Conservation (phyloP, 2,797 vertebrate species). For the Poeciliopsis presidionis region DNA sequence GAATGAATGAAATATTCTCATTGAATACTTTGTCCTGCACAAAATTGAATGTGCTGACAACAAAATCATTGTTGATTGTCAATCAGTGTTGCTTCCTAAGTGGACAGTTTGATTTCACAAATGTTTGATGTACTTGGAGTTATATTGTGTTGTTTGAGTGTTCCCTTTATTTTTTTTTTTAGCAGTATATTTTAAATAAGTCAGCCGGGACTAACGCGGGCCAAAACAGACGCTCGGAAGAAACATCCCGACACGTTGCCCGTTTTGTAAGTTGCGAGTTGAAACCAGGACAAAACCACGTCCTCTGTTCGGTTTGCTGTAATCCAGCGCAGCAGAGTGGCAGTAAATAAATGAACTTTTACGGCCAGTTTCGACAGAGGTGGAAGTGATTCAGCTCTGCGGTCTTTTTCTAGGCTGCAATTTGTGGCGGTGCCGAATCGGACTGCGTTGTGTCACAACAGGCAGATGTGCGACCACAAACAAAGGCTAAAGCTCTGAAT, state of each 20-base stretch:
- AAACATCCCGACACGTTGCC: not conserved
- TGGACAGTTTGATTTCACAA: no score
- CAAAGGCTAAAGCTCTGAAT: not conserved
- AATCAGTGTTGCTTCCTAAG: no score
- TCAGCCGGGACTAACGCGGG: not conserved
- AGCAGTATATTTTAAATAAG: not conserved
- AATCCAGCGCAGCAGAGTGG: slow-evolving; percentile 18
- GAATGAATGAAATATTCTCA: no score
- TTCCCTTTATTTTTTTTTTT: no score
- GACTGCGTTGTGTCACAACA: slow-evolving; percentile 15
- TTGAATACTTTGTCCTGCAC: no score
- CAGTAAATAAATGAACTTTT: slow-evolving; percentile 29
- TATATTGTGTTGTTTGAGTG: no score
- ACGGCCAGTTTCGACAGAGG: slow-evolving; percentile 15
- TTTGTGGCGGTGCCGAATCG: not conserved
- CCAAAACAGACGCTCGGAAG: not conserved
- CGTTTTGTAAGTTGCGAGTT: slow-evolving; percentile 6
- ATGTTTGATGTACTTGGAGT: no score
- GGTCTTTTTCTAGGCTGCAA: slow-evolving; percentile 26
- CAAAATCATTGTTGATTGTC: no score
- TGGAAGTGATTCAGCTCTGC: slow-evolving; percentile 13
- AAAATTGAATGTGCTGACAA: no score
- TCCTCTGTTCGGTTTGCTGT: slow-evolving; percentile 12
- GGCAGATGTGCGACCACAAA: not conserved
- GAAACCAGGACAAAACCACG: slow-evolving; percentile 31